Conservation (phyloP, 2,797 vertebrate species). For the Adelosebastes latens region DNA sequence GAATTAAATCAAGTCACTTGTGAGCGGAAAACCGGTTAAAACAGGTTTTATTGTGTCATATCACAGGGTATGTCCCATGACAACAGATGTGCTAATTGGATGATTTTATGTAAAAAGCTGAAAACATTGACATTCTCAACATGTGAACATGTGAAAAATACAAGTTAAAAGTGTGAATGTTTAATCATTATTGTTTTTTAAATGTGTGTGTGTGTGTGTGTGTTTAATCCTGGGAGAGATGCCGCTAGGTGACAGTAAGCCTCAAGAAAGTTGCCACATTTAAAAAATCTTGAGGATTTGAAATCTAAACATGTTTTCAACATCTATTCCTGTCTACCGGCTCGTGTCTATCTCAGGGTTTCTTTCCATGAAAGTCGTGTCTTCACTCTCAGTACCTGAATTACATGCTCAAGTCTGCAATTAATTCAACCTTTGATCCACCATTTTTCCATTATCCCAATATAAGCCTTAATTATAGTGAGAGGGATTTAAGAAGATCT, state of each 20-base stretch:
- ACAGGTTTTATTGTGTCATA: neutral
- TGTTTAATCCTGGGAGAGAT: neutral
- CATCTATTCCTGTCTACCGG: neutral
- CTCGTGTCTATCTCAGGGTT: slow-evolving; percentile 19
- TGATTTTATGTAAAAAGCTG: neutral
- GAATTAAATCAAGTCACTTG: too few relatives aligned
- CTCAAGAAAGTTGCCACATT: slow-evolving; percentile 40
- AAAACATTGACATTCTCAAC: neutral
- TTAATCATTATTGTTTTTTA: neutral
- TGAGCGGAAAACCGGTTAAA: too few relatives aligned
- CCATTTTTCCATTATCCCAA: slow-evolving; percentile 70
- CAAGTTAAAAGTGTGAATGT: neutral
- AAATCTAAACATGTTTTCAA: neutral
- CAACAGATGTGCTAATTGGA: neutral
- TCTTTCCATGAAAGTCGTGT: slow-evolving; percentile 24
- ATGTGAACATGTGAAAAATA: neutral
- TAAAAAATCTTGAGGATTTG: neutral
- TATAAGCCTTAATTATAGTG: slow-evolving; percentile 78
- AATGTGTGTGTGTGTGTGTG: neutral
- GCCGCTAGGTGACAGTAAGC: slow-evolving; percentile 62
- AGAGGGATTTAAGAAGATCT: slow-evolving; percentile 78
- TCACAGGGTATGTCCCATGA: neutral
- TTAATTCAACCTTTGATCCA: slow-evolving; percentile 78
- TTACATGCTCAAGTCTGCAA: slow-evolving; percentile 60
- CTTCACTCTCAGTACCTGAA: slow-evolving; percentile 46